phyloP scores from a whole-genome alignment of 2,113 vertebrate species.

The Aspidoscelis tigris region DNA sequence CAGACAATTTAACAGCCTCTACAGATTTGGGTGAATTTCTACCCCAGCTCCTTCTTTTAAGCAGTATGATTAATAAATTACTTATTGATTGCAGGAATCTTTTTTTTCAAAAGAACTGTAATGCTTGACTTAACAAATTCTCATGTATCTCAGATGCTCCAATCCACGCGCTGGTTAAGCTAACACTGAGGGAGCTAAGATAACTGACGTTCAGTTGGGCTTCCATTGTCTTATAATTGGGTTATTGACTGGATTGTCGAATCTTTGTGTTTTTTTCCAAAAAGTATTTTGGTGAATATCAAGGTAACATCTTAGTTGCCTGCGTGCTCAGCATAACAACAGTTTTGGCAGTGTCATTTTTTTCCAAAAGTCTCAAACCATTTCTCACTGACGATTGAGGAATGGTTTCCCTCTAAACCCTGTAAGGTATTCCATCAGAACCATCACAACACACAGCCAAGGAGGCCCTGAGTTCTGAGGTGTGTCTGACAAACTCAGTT shows the following conservation, averaged over 20 bases:
- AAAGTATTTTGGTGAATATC: not conserved
- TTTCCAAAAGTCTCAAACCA: not conserved
- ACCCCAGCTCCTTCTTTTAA: conserved; percentile 2
- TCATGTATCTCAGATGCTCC: conserved; percentile 21
- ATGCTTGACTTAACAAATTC: conserved; percentile 61
- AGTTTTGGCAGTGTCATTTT: not conserved
- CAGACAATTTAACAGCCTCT: conserved; percentile 42
- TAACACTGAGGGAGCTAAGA: not conserved
- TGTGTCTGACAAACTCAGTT: too few species aligned
- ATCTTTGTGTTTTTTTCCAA: not conserved
- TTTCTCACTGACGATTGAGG: not conserved
- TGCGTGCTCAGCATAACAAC: not conserved
- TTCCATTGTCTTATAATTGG: not conserved
- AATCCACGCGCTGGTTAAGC: not conserved
- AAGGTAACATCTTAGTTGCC: not conserved
- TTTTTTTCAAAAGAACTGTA: conserved; percentile 52
- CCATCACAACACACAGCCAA: not conserved
- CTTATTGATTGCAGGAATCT: conserved; percentile 54
- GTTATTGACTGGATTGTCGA: not conserved
- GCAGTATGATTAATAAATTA: conserved; percentile 70
- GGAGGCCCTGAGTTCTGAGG: not conserved
- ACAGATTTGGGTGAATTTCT: conserved; percentile 55
- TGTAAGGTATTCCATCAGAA: not conserved
- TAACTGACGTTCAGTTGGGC: not conserved
- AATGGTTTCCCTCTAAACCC: not conserved